Evolutionary conservation across 2,113 vertebrate genomes (phyloP), one percentile per base, ranked within the genome.

Genomic region (Mola mola): DNA sequence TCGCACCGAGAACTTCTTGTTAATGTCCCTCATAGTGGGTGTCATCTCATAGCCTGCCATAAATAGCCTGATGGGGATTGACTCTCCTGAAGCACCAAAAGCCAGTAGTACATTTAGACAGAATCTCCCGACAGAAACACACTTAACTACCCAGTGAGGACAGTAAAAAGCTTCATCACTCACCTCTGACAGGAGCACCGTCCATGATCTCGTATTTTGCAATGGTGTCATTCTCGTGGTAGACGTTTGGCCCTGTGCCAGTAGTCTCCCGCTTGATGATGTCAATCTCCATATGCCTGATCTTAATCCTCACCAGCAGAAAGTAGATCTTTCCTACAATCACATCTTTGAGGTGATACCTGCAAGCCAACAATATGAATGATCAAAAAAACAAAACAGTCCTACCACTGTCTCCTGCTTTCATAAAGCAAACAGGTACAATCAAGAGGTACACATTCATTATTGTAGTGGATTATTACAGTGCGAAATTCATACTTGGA

Each of bases 261-360:
- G 95, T 96, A 0, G 94, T 97, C 74, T 97, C 95, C 56, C 95
- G 91, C 85, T 95, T 96, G 87, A 96, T 96, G 85, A 97, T 97
- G 50, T 97, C 95, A 0, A 96, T 95, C 84, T 97, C 95, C 95
- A 96, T 97, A 72, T 97, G 95, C 52, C 92, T 94, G 86, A 97
- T 95, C 81, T 97, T 97, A 88, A 97, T 96, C 69, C 95, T 87
- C 76, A 97, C 95, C 70, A 97, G 88, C 75, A 96, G 87, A 75
- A 98, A 98, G 85, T 98, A 98, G 74, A 98, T 98, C 90, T 98
- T 98, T 1, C 96, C 96, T 0, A 97, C 95, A 19, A 97, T 97
- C 66, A 96, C 95, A 10, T 97, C 95, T 90, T 95, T 96, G 57
- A 97, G 85, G 60, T 97, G 95, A 79, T 97, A 97, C 78, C 95